These are phyloP conservation scores for Chloebia gouldiae DNA, from an alignment of 2,113 vertebrate species.

Conservation along the genomic window DNA sequence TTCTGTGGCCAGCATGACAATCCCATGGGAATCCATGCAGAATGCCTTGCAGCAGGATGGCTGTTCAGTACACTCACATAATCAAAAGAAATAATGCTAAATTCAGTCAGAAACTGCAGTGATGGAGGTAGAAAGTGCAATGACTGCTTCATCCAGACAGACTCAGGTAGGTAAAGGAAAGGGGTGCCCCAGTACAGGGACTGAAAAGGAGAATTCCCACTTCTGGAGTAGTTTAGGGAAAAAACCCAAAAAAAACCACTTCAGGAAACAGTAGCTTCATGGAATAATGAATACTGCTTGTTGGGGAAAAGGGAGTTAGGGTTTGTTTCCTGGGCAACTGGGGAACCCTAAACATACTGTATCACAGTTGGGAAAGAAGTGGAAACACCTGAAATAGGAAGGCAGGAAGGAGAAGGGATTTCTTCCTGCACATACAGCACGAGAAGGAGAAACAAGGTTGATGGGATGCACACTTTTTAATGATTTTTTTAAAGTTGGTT, in stretches of 20 bases:
- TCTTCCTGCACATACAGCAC: neutral
- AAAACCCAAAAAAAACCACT: rapidly evolving
- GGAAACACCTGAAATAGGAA: neutral
- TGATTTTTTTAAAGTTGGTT: neutral
- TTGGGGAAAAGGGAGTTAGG: rapidly evolving
- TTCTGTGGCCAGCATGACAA: neutral
- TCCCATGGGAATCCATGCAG: neutral
- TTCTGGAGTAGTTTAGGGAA: neutral
- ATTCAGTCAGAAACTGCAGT: neutral
- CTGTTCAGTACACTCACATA: neutral
- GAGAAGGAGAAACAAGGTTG: neutral
- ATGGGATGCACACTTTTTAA: neutral
- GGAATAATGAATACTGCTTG: neutral
- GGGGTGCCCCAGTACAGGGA: neutral
- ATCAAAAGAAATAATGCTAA: neutral
- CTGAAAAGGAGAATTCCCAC: neutral
- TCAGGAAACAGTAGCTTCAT: neutral
- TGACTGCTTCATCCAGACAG: neutral
- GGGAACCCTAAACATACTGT: neutral
- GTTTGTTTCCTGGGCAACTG: neutral
- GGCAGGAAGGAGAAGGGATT: neutral
- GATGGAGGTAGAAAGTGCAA: neutral
- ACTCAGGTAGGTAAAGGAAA: neutral
- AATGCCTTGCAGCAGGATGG: neutral
- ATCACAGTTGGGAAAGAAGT: neutral